These are phyloP conservation scores for roundworm (Caenorhabditis elegans) DNA, from an alignment of 1,140 invertebrate species.

Conservation along the genomic window WBcel235 BX284605.5:10181501-10182000, in stretches of 20 bases:
- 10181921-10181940: slow-evolving; percentile 19
- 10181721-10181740: background rate
- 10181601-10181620: slow-evolving; percentile 97
- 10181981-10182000: slow-evolving; percentile 79
- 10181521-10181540: slow-evolving; percentile 96
- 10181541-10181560: slow-evolving; percentile 99
- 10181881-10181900: slow-evolving; percentile 93
- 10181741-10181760: background rate
- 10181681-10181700: slow-evolving; percentile 85
- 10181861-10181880: slow-evolving; percentile 69
- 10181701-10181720: slow-evolving; percentile 98
- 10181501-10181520: slow-evolving; percentile 68
- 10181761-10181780: slow-evolving; percentile 77
- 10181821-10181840: slow-evolving; percentile 32
- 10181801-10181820: slow-evolving; percentile 53
- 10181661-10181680: slow-evolving; percentile 99
- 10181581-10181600: slow-evolving; percentile 89
- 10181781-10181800: slow-evolving; percentile 65
- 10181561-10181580: slow-evolving; percentile 87
- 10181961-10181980: background rate
- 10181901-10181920: slow-evolving; percentile 84
- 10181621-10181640: slow-evolving; percentile 99
- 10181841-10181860: background rate
- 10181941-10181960: slow-evolving; percentile 1
- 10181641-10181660: slow-evolving; percentile 72